Base-by-base conservation (phyloP, 2,888 invertebrate species). In the Prostheceraeus crozeri region DNA sequence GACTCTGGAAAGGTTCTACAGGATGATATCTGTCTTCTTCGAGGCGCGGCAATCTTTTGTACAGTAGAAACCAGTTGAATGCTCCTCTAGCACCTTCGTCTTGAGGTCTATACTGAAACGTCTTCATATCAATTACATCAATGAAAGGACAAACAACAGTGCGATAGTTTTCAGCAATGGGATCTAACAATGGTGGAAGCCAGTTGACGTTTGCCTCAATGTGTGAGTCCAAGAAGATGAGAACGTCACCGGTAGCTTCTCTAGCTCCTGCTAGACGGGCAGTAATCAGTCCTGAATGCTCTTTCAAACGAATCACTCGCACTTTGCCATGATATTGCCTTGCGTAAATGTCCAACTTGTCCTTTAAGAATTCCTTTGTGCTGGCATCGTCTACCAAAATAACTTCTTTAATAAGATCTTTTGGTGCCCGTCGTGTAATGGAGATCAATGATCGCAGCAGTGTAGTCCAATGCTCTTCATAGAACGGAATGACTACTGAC, bases 41-140 rank as follows among this genome's bases (percentile, higher is more conserved):
- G 66, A 86, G 77, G 10, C 90, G 71, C 14, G 61, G 61, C 19
- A 77, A 64, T 23, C 76, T 65, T 59, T 96, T 98, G 78, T 96
- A 96, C 77, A 84, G 91, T 71, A 96, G 83, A 73, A 93, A 87
- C 96, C 96, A 96, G 76, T 96, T 93, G 77, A 96, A 96, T 10
- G 90, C 90, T 0, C 94, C 77, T 87, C 65, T 88, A 78, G 89
- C 89, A 1, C 91, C 93, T 74, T 89, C 88, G 78, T 91, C 93
- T 76, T 94, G 93, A 0, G 91, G 85, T 16, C 87, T 82, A 75
- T 93, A 91, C 69, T 89, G 86, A 74, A 94, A 91, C 31, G 85
- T 89, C 69, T 88, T 89, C 75, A 82, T 86, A 65, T 86, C 89
- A 56, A 96, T 80, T 61, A 91, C 85, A 79, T 93, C 89, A 68